A percentile compares a stretch with the other conserved stretches of the same genome.
These are phyloP conservation scores for Platygyra sinensis DNA, from an alignment of 64 coral and sea anemone genomes.

Conservation along the genomic window DNA sequence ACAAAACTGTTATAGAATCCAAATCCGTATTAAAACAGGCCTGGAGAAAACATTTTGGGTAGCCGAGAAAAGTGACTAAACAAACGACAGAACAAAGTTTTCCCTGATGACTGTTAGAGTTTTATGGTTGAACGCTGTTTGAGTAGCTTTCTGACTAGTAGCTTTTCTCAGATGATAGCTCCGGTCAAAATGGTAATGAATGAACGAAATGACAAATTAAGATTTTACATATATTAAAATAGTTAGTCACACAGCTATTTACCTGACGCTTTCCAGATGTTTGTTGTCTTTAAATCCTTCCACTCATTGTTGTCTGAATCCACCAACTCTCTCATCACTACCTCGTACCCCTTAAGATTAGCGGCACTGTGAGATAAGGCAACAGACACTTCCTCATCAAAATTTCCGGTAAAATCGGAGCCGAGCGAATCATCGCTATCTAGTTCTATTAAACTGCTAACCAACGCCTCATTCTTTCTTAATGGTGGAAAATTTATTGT, in stretches of 20 bases:
- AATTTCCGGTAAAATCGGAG: not conserved
- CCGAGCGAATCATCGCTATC: too few species aligned
- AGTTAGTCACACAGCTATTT: not conserved
- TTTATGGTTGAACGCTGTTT: too few species aligned
- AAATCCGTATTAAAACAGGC: too few species aligned
- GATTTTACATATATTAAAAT: not conserved
- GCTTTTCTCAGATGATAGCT: too few species aligned
- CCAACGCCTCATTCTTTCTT: not conserved
- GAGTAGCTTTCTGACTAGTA: too few species aligned
- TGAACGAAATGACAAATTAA: not conserved
- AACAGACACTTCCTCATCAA: not conserved
- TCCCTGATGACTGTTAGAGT: too few species aligned
- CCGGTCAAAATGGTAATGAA: not conserved
- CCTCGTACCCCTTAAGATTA: not conserved
- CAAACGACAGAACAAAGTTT: too few species aligned
- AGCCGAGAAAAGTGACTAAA: too few species aligned
- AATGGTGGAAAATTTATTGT: not conserved
- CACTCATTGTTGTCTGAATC: not conserved
- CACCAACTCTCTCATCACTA: not conserved
- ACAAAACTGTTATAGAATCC: too few species aligned
- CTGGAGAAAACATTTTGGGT: too few species aligned
- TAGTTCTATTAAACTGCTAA: conserved; percentile 3
- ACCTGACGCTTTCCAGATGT: not conserved
- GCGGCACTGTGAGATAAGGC: conserved; percentile 20
- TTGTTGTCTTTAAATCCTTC: conserved; percentile 11